These are phyloP conservation scores for Oithona nana DNA, from an alignment of 2,888 invertebrate genomes.

Conservation along the genomic window DNA sequence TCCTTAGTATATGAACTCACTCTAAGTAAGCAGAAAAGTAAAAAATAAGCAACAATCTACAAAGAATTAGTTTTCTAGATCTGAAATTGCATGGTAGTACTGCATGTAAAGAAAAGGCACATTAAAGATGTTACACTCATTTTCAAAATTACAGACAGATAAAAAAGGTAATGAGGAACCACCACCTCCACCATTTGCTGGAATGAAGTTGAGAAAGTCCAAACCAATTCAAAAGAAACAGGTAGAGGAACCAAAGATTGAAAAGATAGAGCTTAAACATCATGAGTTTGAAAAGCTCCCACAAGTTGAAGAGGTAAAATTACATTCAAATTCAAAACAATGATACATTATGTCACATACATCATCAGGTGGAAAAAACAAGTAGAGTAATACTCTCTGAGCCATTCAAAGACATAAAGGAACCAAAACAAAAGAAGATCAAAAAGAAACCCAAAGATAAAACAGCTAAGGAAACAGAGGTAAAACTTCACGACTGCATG, in stretches of 20 bases:
- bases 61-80: too few relatives aligned
- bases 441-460: background rate
- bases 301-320: slow-evolving; percentile 4
- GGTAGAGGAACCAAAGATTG: slow-evolving; percentile 1
- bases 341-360: too few relatives aligned
- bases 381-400: background rate
- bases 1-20: too few relatives aligned
- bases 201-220: slow-evolving; percentile 2
- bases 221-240: background rate
- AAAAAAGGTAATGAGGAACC: background rate
- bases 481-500: too few relatives aligned
- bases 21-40: too few relatives aligned
- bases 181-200: slow-evolving; percentile 6
- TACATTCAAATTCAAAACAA: background rate
- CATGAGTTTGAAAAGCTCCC: slow-evolving; percentile 1
- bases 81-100: too few relatives aligned
- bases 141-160: too few relatives aligned
- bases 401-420: background rate
- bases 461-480: too few relatives aligned
- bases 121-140: too few relatives aligned
- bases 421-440: slow-evolving; percentile 10
- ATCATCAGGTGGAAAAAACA: background rate
- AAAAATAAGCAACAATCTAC: too few relatives aligned
- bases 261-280: slow-evolving; percentile 1
- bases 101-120: too few relatives aligned